Evolutionary conservation across 2,113 vertebrate genomes (phyloP).

Genomic region (Potamarius usumacintae): DNA sequence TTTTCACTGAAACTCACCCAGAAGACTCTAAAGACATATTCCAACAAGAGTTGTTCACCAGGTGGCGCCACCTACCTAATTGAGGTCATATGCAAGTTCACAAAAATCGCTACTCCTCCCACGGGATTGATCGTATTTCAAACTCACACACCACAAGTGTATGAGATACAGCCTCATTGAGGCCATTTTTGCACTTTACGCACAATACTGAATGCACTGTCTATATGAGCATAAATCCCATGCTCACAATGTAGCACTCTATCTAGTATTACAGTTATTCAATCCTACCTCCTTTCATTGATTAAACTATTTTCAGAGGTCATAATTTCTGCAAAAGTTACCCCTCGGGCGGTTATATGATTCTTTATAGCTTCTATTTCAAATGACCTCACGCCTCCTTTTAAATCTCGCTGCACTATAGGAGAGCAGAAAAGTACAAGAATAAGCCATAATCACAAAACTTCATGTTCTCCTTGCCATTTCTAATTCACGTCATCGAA

Average conservation of each 20-base stretch:
- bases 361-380: neutral
- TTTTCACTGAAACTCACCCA: no score
- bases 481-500: neutral
- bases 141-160: no score
- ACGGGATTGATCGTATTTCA: no score
- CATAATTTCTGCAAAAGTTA: slow-evolving; percentile 8
- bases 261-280: neutral
- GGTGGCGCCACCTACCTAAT: no score
- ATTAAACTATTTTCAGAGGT: neutral
- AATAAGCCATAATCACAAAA: neutral
- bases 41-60: no score
- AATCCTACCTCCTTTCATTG: neutral
- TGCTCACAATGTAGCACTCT: neutral
- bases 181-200: neutral
- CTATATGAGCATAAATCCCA: neutral
- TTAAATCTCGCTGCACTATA: no score
- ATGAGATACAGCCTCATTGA: no score
- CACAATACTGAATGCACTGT: neutral
- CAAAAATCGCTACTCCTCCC: no score
- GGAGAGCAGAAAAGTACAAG: no score
- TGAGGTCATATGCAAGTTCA: no score
- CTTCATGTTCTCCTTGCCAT: neutral
- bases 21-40: no score
- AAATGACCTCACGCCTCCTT: neutral
- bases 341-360: neutral